Conservation (phyloP, 2,797 vertebrate species). For the Hozukius guyotensis region DNA sequence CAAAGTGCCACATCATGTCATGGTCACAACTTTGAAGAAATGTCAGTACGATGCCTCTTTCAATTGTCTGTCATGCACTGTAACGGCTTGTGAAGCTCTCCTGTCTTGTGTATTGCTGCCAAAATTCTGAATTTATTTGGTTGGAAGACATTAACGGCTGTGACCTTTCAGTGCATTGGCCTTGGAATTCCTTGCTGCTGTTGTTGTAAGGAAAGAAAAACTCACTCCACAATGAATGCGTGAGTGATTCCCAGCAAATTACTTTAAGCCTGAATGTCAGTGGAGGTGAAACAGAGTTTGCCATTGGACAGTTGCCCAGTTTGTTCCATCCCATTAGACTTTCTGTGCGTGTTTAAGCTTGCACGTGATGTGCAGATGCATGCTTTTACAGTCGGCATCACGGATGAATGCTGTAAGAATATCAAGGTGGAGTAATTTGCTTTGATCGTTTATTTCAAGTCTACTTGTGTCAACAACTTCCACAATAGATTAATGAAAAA, state of each 20-base stretch:
- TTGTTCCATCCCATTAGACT: constrained; percentile 57
- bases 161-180: constrained; percentile 38
- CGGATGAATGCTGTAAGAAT: constrained; percentile 31
- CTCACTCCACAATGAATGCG: constrained; percentile 39
- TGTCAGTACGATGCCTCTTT: constrained; percentile 2
- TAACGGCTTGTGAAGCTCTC: constrained; percentile 24
- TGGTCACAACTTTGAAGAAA: not conserved
- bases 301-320: constrained; percentile 57
- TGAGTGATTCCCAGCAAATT: constrained; percentile 63
- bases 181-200: constrained; percentile 60
- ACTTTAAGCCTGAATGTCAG: constrained; percentile 51
- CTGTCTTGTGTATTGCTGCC: constrained; percentile 8
- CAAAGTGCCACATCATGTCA: constrained; percentile 24
- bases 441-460: constrained; percentile 44
- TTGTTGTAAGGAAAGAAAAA: constrained; percentile 48
- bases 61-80: constrained; percentile 11
- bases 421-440: constrained; percentile 28
- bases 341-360: constrained; percentile 57
- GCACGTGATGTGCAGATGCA: constrained; percentile 53
- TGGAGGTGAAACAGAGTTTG: constrained; percentile 60
- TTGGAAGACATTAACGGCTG: constrained; percentile 38
- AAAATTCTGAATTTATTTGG: constrained; percentile 37
- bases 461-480: constrained; percentile 24
- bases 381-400: constrained; percentile 39
- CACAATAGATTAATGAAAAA: constrained; percentile 12